These are phyloP conservation scores for Euzophera pinguis DNA, from an alignment of 2,888 invertebrate species.

Conservation along the genomic window DNA sequence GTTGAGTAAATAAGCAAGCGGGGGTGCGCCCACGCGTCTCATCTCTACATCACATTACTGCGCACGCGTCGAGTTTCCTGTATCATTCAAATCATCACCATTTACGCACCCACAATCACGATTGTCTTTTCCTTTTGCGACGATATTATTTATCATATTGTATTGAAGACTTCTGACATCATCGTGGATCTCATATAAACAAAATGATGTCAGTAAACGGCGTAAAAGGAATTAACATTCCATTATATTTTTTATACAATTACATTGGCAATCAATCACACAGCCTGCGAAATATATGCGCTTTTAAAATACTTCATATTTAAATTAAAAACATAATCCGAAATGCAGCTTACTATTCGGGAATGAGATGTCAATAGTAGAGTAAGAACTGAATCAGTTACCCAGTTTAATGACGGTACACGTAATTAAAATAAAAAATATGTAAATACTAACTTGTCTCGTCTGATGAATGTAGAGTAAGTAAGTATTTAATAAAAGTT, in stretches of 20 bases:
- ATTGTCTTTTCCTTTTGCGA: conserved; percentile 45
- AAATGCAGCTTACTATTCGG: too few relatives aligned
- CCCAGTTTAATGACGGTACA: too few relatives aligned
- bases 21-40: conserved; percentile 72
- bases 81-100: conserved; percentile 55
- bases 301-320: too few relatives aligned
- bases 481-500: conserved; percentile 37
- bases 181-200: conserved; percentile 24
- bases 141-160: conserved; percentile 37
- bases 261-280: too few relatives aligned
- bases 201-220: not conserved
- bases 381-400: too few relatives aligned
- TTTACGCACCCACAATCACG: conserved; percentile 53
- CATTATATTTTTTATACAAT: not conserved
- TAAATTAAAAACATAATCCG: too few relatives aligned
- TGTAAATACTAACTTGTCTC: too few relatives aligned
- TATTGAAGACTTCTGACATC: conserved; percentile 41
- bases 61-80: conserved; percentile 71
- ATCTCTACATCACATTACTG: conserved; percentile 68
- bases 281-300: too few relatives aligned
- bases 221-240: not conserved
- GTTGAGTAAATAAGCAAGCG: conserved; percentile 54
- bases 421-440: too few relatives aligned
- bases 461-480: too few relatives aligned
- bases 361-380: too few relatives aligned